These are phyloP conservation scores for Nannoperca obscura DNA, from an alignment of 2,797 vertebrate genomes.

Conservation along the genomic window DNA sequence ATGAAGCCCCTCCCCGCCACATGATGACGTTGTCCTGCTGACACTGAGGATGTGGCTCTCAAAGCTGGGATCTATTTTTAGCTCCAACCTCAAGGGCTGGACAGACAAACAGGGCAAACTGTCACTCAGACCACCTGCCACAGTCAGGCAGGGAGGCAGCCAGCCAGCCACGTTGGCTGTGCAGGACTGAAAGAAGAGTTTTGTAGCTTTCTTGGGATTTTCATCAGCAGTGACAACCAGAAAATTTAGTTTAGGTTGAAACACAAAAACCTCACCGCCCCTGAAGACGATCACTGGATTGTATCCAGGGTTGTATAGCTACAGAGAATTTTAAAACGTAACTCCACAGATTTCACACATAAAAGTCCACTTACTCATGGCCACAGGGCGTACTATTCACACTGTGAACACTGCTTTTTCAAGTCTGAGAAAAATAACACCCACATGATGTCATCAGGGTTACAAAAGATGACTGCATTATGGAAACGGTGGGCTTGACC, in stretches of 20 bases:
- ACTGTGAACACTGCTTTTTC: not conserved
- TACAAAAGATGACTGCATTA: not conserved
- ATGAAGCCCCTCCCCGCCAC: slow-evolving; percentile 31
- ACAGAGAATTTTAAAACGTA: slow-evolving; percentile 15
- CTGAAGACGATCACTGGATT: not conserved
- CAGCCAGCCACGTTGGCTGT: slow-evolving; percentile 22
- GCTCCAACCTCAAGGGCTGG: slow-evolving; percentile 63
- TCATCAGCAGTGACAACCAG: slow-evolving; percentile 23
- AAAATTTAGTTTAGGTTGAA: slow-evolving; percentile 10
- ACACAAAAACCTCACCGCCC: slow-evolving; percentile 5
- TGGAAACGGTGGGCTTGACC: not conserved
- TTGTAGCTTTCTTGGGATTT: slow-evolving; percentile 22
- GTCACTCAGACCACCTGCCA: slow-evolving; percentile 73
- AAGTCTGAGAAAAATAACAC: not conserved
- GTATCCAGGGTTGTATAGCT: not conserved
- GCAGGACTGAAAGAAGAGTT: slow-evolving; percentile 16
- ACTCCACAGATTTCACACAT: not conserved
- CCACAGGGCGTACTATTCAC: not conserved
- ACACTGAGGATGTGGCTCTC: slow-evolving; percentile 59
- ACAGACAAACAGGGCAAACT: slow-evolving; percentile 62
- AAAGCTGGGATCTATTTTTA: slow-evolving; percentile 76
- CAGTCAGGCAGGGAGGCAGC: not conserved
- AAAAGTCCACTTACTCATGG: slow-evolving; percentile 13
- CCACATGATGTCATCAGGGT: not conserved
- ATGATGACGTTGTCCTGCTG: slow-evolving; percentile 58